Evolutionary conservation across 92 coral and sea anemone genomes (phyloP).

Genomic region (Micromussa lordhowensis): DNA sequence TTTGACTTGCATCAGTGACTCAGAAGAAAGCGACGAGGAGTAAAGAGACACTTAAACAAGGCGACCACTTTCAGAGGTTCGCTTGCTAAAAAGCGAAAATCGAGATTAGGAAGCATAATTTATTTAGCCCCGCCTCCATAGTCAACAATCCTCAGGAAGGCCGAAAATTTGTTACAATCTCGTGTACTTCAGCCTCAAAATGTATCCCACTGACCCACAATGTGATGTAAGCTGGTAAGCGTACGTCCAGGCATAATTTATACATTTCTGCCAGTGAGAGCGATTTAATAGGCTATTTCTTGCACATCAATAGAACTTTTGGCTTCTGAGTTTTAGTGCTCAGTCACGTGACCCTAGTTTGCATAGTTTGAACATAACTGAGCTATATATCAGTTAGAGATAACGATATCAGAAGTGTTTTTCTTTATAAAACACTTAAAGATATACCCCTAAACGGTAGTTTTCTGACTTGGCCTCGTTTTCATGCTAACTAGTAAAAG

Average conservation of each 20-base stretch:
- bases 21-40: slow-evolving; percentile 54
- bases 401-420: slow-evolving; percentile 32
- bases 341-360: slow-evolving; percentile 31
- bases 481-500: slow-evolving; percentile 27
- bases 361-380: slow-evolving; percentile 44
- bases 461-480: slow-evolving; percentile 40
- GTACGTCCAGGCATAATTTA: slow-evolving; percentile 15
- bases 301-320: slow-evolving; percentile 12
- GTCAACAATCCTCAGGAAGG: neutral
- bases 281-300: slow-evolving; percentile 4
- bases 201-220: slow-evolving; percentile 15
- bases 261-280: no score
- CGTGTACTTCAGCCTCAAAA: slow-evolving; percentile 39
- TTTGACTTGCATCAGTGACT: slow-evolving; percentile 49
- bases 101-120: slow-evolving; percentile 10
- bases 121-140: slow-evolving; percentile 10
- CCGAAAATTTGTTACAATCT: slow-evolving; percentile 29
- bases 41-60: slow-evolving; percentile 40
- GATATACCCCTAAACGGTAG: slow-evolving; percentile 22
- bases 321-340: slow-evolving; percentile 36
- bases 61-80: slow-evolving; percentile 46
- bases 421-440: slow-evolving; percentile 31
- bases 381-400: slow-evolving; percentile 27
- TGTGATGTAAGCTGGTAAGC: slow-evolving; percentile 34
- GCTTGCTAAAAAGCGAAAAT: slow-evolving; percentile 1